phyloP scores from a whole-genome alignment of 2,888 invertebrate genomes.

The Elegia similella region DNA sequence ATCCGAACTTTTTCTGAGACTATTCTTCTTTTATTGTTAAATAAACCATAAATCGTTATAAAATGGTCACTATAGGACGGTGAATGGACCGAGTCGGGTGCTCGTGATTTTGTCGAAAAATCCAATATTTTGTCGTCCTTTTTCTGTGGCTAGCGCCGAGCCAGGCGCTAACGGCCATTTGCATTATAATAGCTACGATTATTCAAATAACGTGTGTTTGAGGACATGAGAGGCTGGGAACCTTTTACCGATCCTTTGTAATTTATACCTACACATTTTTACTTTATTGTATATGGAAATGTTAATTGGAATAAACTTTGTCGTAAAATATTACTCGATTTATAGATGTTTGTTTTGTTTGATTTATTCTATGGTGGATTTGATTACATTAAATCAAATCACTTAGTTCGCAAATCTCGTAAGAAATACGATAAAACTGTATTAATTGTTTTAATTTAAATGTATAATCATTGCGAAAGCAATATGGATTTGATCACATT shows the following conservation, averaged over 20 bases:
- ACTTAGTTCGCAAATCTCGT: neutral
- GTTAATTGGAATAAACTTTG: conserved; percentile 21
- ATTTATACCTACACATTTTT: conserved; percentile 22
- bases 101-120: conserved; percentile 44
- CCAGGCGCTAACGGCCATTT: conserved; percentile 69
- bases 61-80: conserved; percentile 66
- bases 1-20: conserved; percentile 43
- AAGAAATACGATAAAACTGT: no score
- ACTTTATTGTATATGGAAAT: conserved; percentile 21
- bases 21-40: conserved; percentile 73
- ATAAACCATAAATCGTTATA: conserved; percentile 79
- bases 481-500: no score
- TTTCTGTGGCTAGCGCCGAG: conserved; percentile 57
- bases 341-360: neutral
- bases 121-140: conserved; percentile 56
- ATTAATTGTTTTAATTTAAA: no score
- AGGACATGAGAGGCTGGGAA: conserved; percentile 40
- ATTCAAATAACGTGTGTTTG: conserved; percentile 51
- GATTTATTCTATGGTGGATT: neutral
- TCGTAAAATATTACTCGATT: conserved; percentile 13
- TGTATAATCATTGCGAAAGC: no score
- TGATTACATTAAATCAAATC: neutral
- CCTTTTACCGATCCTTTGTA: conserved; percentile 35
- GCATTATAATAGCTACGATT: conserved; percentile 62
- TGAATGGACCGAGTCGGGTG: conserved; percentile 59